Base-by-base conservation (phyloP, 1,140 invertebrate genomes). In the Sarcophaga bullata region DNA sequence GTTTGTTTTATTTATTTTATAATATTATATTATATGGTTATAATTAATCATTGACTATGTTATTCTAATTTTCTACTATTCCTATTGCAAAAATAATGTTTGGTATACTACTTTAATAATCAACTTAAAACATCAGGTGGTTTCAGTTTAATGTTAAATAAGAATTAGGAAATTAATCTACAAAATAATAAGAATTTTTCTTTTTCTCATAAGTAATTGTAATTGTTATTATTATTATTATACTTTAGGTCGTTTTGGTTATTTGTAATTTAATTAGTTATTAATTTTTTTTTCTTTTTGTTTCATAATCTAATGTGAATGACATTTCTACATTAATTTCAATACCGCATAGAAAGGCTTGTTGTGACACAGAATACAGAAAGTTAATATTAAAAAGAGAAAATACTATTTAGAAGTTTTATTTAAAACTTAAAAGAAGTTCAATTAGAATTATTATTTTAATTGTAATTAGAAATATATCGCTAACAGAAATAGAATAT, bases 91-190 rank as follows among this genome's bases (percentile, higher is more conserved):
- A 68, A 68, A 68, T 68, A 25, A 68, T 68, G n/a, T 68, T 17
- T 68, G 62, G 62, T 68, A 19, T 68, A 68, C n/a, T n/a, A 7
- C 19, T 19, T 7, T 68, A 68, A 17, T 68, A 68, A 68, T 68
- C 62, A 68, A 68, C 62, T 68, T 68, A 68, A 68, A 68, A 68
- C 62, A 68, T 68, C 62, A 68, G 62, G 62, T 68, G 62, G 62
- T 68, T 68, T 68, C 62, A 68, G 62, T 68, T 68, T 68, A 68
- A 68, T 68, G 62, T 68, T 19, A 68, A 58, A 58, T 58, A 19
- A 68, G 19, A 68, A 9, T 58, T 19, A 25, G 17, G 62, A 25
- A 68, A 68, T 8, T 68, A 68, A 68, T 68, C 62, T 68, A 68
- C 62, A 68, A 68, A 68, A 58, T n/a, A 68, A 68, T 68, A 68